Conservation (phyloP, 2,797 vertebrate genomes). For the Jordanella pulchra region DNA sequence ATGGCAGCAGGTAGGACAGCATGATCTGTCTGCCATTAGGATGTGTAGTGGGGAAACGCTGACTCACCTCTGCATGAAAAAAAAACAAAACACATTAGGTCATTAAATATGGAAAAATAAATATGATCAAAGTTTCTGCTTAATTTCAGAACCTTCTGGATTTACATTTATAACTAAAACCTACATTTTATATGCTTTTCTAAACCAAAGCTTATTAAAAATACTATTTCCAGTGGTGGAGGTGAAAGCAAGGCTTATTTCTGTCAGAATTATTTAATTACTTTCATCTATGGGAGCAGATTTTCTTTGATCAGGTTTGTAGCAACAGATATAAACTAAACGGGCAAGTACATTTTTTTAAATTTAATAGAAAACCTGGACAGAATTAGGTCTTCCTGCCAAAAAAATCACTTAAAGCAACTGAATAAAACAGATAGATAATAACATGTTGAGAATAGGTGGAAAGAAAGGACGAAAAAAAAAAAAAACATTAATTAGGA, state of each 20-base stretch:
- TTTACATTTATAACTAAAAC: no score
- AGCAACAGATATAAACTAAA: not conserved
- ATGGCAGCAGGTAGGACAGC: slow-evolving; percentile 96
- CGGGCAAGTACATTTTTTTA: not conserved
- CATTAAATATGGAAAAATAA: not conserved
- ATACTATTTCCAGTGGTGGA: not conserved
- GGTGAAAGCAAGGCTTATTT: no score
- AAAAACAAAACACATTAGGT: slow-evolving; percentile 7
- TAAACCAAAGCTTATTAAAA: not conserved
- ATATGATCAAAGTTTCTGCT: not conserved
- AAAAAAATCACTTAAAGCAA: not conserved
- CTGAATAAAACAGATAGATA: not conserved
- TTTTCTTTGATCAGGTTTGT: no score
- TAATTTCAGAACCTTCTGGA: no score
- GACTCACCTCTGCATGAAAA: slow-evolving; percentile 87
- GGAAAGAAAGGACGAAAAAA: not conserved
- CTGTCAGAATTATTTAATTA: no score
- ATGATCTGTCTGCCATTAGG: slow-evolving; percentile 97
- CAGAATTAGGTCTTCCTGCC: not conserved
- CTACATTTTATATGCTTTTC: no score
- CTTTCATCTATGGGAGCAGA: no score
- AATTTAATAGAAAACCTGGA: not conserved
- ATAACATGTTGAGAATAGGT: not conserved
- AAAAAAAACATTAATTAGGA: not conserved
- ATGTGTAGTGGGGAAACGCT: slow-evolving; percentile 94